Evolutionary conservation across 2,113 vertebrate species (phyloP), one percentile per base, ranked within the genome.

Genomic region (Colistium nudipinnis): DNA sequence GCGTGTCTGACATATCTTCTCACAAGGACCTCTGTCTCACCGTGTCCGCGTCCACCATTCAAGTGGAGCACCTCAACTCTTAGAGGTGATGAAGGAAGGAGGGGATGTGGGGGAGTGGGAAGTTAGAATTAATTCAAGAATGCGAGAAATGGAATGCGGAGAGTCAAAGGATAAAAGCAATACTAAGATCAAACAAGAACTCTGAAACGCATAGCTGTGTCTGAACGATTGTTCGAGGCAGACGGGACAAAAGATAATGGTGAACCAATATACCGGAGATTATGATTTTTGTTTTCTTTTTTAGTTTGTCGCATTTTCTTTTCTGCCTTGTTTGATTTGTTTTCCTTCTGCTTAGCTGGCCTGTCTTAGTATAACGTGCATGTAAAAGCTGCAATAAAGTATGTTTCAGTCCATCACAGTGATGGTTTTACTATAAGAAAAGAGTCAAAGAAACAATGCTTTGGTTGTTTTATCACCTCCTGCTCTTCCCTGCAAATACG

Each of bases 11-110:
- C 76, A 69, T 93, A 20, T 61, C 93, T 57, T 92, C 96, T 79
- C 96, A 98, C 90, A 99, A 99, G 91, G 96, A 99, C 95, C 94
- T 98, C 87, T 99, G 97, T 91, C 95, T 98, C 89, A 97, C 96
- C 67, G 97, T 99, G 89, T 95, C 96, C 86, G 94, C 98, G 83
- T 96, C 96, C 88, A 82, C 91, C 60, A 93, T 94, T 70, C 92
- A 93, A 88, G 93, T 93, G 78, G 91, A 93, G 62, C 93, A 93
- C 54, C 90, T 94, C 41, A 93, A 89, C 88, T 90, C 91, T 17
- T 92, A 92, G 81, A 86, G 64, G 48, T 19, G 38, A 38, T 59
- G 12, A 57, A 16, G 12, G 55, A 16, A 73, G 24, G 9, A 57
- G 51, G 38, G 43, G 39, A 7, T 59, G 67, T 63, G 45, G 56